Evolutionary conservation across 2,888 invertebrate species (phyloP).

Genomic region (Meloe dianella): DNA sequence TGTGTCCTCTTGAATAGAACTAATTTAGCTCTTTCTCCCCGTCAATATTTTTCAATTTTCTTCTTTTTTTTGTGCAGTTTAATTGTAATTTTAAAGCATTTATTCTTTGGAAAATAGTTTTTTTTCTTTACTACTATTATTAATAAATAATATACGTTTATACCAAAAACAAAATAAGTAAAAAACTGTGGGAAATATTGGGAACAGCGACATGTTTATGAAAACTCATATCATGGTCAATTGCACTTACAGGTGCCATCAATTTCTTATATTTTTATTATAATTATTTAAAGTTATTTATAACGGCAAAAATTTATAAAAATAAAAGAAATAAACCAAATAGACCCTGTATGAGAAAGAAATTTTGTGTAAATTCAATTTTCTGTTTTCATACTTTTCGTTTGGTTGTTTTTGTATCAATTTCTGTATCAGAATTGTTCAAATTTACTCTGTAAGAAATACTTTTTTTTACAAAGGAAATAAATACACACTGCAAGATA

Average conservation of each 20-base stretch:
- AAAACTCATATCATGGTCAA: conserved; percentile 41
- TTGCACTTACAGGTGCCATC: conserved; percentile 52
- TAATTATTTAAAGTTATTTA: conserved; percentile 22
- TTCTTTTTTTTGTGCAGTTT: conserved; percentile 11
- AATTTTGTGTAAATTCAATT: background rate
- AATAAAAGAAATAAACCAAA: conserved; percentile 21
- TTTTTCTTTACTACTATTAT: background rate
- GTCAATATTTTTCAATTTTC: conserved; percentile 28
- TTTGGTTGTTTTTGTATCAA: conserved; percentile 11
- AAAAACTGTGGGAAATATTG: conserved; percentile 20
- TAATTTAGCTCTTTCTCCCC: background rate
- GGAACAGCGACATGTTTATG: background rate
- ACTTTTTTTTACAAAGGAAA: conserved; percentile 47
- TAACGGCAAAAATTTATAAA: conserved; percentile 15
- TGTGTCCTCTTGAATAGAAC: conserved; percentile 39
- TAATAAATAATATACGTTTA: conserved; percentile 38
- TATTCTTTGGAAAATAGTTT: conserved; percentile 49
- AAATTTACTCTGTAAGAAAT: conserved; percentile 38
- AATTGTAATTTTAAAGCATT: conserved; percentile 50
- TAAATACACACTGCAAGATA: conserved; percentile 37
- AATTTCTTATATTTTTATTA: conserved; percentile 39
- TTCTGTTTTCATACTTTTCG: conserved; percentile 17
- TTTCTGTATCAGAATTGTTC: conserved; percentile 33
- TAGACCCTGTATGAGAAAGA: conserved; percentile 19
- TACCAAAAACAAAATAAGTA: conserved; percentile 44